Evolutionary conservation across 1,140 invertebrate species (phyloP).

Genomic region (Vanessa atalanta): DNA sequence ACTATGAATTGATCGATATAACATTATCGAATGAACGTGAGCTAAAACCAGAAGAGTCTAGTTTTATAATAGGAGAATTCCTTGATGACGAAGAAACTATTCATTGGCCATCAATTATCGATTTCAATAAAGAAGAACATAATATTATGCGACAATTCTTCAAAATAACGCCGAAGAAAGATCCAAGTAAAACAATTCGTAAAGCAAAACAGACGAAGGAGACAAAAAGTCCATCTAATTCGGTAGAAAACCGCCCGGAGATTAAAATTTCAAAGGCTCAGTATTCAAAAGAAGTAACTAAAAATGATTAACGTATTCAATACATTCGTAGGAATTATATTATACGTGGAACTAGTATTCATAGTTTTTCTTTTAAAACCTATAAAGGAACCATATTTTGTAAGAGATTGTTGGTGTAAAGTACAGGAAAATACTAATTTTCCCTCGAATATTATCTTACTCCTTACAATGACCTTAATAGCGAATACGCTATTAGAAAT

Average conservation of each 20-base stretch:
- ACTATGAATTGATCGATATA: slow-evolving; percentile 57
- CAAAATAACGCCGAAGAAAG: slow-evolving; percentile 41
- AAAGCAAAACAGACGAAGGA: neutral
- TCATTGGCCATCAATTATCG: slow-evolving; percentile 45
- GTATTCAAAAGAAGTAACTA: neutral
- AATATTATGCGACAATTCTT: slow-evolving; percentile 46
- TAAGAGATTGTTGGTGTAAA: slow-evolving; percentile 54
- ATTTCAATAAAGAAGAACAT: slow-evolving; percentile 49
- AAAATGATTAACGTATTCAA: slow-evolving; percentile 61
- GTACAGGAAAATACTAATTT: slow-evolving; percentile 38
- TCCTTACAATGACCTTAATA: slow-evolving; percentile 36
- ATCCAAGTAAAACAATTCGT: neutral
- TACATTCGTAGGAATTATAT: slow-evolving; percentile 34
- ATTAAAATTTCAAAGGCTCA: neutral
- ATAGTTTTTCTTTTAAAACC: slow-evolving; percentile 56
- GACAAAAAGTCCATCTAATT: neutral
- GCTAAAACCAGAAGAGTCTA: slow-evolving; percentile 26
- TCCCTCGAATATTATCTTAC: slow-evolving; percentile 39
- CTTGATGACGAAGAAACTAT: slow-evolving; percentile 39
- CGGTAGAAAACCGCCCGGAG: neutral
- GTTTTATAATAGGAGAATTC: slow-evolving; percentile 31
- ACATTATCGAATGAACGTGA: slow-evolving; percentile 34
- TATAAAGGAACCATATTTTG: slow-evolving; percentile 46
- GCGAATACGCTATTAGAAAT: slow-evolving; percentile 50
- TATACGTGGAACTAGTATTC: slow-evolving; percentile 50